Base-by-base conservation (phyloP, 2,888 invertebrate genomes). In the Heliconius ismenius region DNA sequence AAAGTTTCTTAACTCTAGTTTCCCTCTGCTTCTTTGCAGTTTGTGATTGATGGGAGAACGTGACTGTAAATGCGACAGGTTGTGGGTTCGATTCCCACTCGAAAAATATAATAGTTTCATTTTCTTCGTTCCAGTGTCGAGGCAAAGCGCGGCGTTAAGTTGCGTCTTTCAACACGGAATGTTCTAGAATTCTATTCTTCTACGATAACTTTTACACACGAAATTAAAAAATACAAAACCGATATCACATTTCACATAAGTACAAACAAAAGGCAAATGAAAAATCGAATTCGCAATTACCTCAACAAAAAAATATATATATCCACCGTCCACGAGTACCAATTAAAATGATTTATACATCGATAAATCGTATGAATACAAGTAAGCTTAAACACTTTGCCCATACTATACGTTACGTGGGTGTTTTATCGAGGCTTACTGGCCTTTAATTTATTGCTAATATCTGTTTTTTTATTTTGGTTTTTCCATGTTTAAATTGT, bases 301-400 rank as follows among this genome's bases (percentile, higher is more conserved):
- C 90, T 88, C 69, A 82, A 83, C 81, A 90, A 92, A 93, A 92
- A 93, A 93, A 43, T 49, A 49, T 49, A 49, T 7, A 92, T 89
- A 90, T 91, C 91, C 90, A 87, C 87, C 90, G 90, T 91, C 91
- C 90, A 86, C 87, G 86, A 88, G 87, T 89, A 82, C 92, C 93
- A 92, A 93, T 93, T 93, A 93, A 93, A 93, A 91, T 93, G 93
- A 93, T 93, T 93, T 93, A 93, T 92, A 92, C 90, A 88, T 91
- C 92, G 88, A 93, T 93, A 93, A 93, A 93, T 93, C 90, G 81
- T 62, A 62, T 83, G 83, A 85, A 87, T 87, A 88, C 85, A 86
- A 86, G 81, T 85, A 83, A 82, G 81, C 76, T 83, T 84, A 83
- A 85, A 85, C 83, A 83, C 82, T 84, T 82, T 82, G 85, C 78